Evolutionary conservation across 2,888 invertebrate species (phyloP).

Genomic region (Epirrhoe tristata): DNA sequence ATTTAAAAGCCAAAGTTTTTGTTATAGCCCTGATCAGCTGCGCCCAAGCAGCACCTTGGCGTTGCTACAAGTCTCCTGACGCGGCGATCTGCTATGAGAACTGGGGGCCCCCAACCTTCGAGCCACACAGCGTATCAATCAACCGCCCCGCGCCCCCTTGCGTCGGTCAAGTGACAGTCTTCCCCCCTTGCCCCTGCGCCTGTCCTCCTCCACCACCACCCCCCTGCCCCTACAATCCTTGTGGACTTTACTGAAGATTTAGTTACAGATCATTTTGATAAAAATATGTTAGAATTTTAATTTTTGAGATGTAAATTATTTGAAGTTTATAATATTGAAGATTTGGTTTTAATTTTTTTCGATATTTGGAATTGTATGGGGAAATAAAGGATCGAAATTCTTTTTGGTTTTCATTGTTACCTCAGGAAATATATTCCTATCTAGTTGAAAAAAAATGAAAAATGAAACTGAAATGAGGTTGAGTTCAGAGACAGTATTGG

Average conservation of each 20-base stretch:
- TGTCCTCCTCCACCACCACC: slow-evolving; percentile 18
- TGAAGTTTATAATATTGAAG: background rate
- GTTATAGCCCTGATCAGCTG: slow-evolving; percentile 61
- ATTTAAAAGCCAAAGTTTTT: too few species aligned
- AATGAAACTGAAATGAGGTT: too few species aligned
- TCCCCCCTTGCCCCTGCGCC: slow-evolving; percentile 43
- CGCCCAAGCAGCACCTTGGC: slow-evolving; percentile 66
- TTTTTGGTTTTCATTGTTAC: background rate
- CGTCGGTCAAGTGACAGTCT: slow-evolving; percentile 55
- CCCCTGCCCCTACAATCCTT: slow-evolving; percentile 36
- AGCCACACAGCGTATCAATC: slow-evolving; percentile 57
- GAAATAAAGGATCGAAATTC: slow-evolving; percentile 8
- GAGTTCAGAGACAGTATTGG: too few species aligned
- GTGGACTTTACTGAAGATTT: slow-evolving; percentile 7
- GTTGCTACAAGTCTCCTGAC: slow-evolving; percentile 57
- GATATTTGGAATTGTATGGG: background rate
- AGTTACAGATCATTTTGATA: background rate
- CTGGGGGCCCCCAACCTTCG: slow-evolving; percentile 52
- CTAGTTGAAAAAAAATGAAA: too few species aligned
- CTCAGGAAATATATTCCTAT: too few species aligned
- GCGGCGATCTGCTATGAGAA: slow-evolving; percentile 62
- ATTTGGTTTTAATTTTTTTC: background rate
- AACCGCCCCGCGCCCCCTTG: slow-evolving; percentile 55
- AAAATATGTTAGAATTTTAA: background rate
- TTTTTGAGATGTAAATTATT: background rate